phyloP scores from a whole-genome alignment of 2,888 invertebrate species.

The Cantharis nigra region DNA sequence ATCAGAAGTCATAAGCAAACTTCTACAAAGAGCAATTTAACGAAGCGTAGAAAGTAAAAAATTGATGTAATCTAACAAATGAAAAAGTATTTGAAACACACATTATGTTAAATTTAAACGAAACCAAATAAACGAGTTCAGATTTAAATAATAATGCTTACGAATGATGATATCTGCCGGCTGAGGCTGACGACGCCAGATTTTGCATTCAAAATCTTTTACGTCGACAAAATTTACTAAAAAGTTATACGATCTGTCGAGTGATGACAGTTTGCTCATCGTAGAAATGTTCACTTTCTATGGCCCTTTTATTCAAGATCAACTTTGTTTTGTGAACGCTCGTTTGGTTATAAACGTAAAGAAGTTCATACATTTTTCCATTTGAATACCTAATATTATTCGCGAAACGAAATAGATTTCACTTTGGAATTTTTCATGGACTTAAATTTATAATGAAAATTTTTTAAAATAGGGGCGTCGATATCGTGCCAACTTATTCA shows the following conservation, averaged over 20 bases:
- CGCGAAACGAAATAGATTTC: constrained; percentile 24
- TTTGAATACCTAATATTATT: constrained; percentile 34
- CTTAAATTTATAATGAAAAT: constrained; percentile 30
- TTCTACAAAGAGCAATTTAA: not conserved
- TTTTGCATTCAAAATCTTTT: constrained; percentile 18
- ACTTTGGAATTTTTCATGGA: constrained; percentile 25
- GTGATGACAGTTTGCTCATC: constrained; percentile 33
- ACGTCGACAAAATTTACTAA: constrained; percentile 16
- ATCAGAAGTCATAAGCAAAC: not conserved
- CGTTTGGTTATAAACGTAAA: constrained; percentile 31
- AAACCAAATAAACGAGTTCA: constrained; percentile 11
- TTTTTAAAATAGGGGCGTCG: not conserved
- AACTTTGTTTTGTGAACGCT: constrained; percentile 35
- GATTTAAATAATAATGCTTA: constrained; percentile 16
- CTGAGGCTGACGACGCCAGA: constrained; percentile 14
- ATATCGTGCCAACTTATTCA: not conserved
- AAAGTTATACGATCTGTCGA: constrained; percentile 24
- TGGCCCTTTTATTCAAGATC: constrained; percentile 39
- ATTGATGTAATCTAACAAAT: not conserved
- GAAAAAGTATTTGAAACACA: not conserved
- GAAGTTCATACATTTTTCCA: constrained; percentile 34
- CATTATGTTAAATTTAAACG: constrained; percentile 9
- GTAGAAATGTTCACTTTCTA: constrained; percentile 32
- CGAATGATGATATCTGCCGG: constrained; percentile 6
- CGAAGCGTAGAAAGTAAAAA: not conserved